A percentile compares a stretch with the other conserved stretches of the same genome.
Evolutionary conservation across 1,140 invertebrate species (phyloP).

Genomic region (Asobara japonica): DNA sequence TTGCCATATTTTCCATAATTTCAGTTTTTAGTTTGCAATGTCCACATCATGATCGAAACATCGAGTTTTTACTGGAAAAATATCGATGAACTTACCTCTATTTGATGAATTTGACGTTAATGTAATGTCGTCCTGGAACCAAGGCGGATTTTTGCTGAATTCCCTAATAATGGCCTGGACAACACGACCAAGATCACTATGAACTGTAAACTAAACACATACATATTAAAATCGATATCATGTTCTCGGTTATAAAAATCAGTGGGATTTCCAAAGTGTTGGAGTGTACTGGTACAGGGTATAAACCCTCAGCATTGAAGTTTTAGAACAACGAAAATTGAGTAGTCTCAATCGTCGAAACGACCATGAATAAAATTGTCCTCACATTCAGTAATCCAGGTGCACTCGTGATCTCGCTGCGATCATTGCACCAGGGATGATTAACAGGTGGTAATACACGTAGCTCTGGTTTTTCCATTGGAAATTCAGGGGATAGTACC

Average conservation of each 20-base stretch:
- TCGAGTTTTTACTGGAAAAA: neutral
- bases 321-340: too few species aligned
- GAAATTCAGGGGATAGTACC: conserved; percentile 74
- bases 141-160: conserved; percentile 75
- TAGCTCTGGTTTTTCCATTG: conserved; percentile 77
- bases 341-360: neutral
- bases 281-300: too few species aligned
- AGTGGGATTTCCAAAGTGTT: too few species aligned
- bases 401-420: conserved; percentile 73
- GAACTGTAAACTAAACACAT: conserved; percentile 72
- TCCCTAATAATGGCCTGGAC: conserved; percentile 82
- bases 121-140: conserved; percentile 61
- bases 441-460: conserved; percentile 72
- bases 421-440: conserved; percentile 77
- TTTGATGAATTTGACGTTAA: conserved; percentile 55
- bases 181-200: conserved; percentile 81
- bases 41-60: too few species aligned
- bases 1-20: too few species aligned
- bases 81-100: conserved; percentile 52
- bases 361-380: neutral
- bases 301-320: too few species aligned
- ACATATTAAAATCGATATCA: neutral
- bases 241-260: neutral
- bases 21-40: too few species aligned
- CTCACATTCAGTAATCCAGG: conserved; percentile 78